A percentile compares a stretch with the other conserved stretches of the same genome.
These are phyloP conservation scores for Falco punctatus DNA, from an alignment of 2,113 vertebrate species.

Conservation along the genomic window DNA sequence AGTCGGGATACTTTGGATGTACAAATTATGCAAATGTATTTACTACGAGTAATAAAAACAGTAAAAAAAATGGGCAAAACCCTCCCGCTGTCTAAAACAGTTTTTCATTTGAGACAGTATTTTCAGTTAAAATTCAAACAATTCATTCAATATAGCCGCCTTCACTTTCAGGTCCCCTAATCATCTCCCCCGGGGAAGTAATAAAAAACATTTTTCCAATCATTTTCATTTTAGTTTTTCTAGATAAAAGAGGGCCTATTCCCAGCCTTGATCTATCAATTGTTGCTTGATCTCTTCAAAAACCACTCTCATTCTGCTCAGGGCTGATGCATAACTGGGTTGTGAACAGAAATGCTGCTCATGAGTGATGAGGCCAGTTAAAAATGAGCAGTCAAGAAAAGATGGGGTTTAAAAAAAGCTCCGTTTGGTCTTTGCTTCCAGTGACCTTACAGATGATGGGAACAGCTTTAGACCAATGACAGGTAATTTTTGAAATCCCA, in stretches of 20 bases:
- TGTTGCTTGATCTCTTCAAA: neutral
- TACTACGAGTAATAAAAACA: neutral
- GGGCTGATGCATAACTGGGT: neutral
- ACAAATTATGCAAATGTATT: constrained; percentile 26
- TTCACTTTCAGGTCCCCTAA: neutral
- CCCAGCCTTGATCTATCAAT: neutral
- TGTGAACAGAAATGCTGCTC: neutral
- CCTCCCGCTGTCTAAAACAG: neutral
- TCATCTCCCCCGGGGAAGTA: neutral
- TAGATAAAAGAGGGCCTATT: constrained; percentile 3
- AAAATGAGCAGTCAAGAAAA: neutral
- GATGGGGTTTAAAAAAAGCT: neutral
- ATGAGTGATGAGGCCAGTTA: accelerated
- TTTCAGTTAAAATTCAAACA: neutral
- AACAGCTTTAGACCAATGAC: neutral
- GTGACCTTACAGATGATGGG: neutral
- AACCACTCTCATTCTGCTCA: neutral
- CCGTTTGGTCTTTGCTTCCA: neutral
- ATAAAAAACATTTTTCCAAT: neutral
- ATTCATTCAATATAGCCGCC: neutral
- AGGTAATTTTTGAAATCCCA: neutral
- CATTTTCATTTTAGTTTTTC: neutral
- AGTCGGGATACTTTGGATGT: neutral
- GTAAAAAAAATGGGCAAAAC: neutral
- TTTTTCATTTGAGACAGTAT: neutral